Percentiles rank a stretch among this genome's conserved stretches.
These are phyloP conservation scores for Catostylus mosaicus DNA, from an alignment of 30 jellyfish, hydroid and myxozoan genomes.

Conservation along the genomic window DNA sequence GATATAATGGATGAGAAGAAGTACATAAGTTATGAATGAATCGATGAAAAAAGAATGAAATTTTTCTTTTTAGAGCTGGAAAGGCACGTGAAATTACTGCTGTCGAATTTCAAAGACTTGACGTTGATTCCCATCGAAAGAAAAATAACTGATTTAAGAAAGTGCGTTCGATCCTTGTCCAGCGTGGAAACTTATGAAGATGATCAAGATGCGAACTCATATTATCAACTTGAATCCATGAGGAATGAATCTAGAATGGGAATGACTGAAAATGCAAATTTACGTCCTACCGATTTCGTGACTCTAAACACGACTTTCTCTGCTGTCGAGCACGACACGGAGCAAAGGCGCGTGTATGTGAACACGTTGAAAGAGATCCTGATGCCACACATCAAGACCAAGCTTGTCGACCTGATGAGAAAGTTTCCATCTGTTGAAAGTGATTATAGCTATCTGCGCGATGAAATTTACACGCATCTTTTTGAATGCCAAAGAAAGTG, in stretches of 20 bases:
- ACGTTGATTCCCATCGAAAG: conserved; percentile 27
- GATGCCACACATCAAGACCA: conserved; percentile 8
- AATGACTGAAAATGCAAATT: neutral
- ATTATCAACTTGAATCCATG: conserved; percentile 56
- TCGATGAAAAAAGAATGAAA: too few species aligned
- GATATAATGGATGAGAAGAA: too few species aligned
- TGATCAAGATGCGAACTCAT: conserved; percentile 51
- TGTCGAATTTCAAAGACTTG: conserved; percentile 7
- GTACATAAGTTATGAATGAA: too few species aligned
- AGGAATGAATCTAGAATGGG: conserved; percentile 26
- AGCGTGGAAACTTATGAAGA: conserved; percentile 46
- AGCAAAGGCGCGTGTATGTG: neutral
- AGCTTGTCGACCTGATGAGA: conserved; percentile 28
- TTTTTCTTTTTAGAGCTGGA: conserved; percentile 24
- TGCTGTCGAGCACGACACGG: conserved; percentile 3
- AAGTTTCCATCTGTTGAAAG: conserved; percentile 22
- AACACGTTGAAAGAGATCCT: conserved; percentile 3
- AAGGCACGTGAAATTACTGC: conserved; percentile 13
- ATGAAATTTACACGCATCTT: conserved; percentile 41
- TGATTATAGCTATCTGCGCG: conserved; percentile 4
- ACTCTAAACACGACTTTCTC: conserved; percentile 13
- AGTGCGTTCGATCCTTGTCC: conserved; percentile 20
- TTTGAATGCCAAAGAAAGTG: conserved; percentile 27
- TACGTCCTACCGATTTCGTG: conserved; percentile 15
- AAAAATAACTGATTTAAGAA: conserved; percentile 8